Conservation (phyloP, 2,113 vertebrate genomes). For the Cyanistes caeruleus region DNA sequence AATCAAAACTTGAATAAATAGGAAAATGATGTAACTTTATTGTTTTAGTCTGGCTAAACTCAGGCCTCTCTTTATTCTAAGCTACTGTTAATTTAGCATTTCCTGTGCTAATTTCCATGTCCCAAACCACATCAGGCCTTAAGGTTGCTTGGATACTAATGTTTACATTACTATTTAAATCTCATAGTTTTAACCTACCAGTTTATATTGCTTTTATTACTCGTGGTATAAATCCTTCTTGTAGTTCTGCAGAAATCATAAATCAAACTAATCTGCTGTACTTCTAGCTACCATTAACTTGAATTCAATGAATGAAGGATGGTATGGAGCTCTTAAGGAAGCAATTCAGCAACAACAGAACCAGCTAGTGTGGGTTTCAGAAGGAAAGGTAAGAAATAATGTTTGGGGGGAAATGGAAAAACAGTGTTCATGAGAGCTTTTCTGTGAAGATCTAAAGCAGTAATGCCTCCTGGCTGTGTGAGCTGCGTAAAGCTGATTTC, state of each 20-base stretch:
- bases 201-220: neutral
- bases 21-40: neutral
- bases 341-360: slow-evolving; percentile 96
- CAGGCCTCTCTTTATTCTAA: neutral
- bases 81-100: neutral
- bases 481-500: neutral
- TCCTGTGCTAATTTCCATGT: neutral
- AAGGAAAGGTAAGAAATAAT: slow-evolving; percentile 90
- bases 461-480: neutral
- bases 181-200: neutral
- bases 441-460: neutral
- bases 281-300: slow-evolving; percentile 94
- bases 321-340: slow-evolving; percentile 97
- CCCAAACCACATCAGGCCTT: neutral
- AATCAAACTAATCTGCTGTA: slow-evolving; percentile 31
- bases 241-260: neutral
- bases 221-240: neutral
- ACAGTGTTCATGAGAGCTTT: neutral
- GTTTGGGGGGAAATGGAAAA: neutral
- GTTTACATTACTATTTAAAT: neutral
- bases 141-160: neutral
- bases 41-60: neutral
- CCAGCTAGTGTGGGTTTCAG: slow-evolving; percentile 98
- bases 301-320: slow-evolving; percentile 98
- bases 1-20: neutral